Evolutionary conservation across 2,797 vertebrate species (phyloP).

Genomic region (Falco rusticolus): DNA sequence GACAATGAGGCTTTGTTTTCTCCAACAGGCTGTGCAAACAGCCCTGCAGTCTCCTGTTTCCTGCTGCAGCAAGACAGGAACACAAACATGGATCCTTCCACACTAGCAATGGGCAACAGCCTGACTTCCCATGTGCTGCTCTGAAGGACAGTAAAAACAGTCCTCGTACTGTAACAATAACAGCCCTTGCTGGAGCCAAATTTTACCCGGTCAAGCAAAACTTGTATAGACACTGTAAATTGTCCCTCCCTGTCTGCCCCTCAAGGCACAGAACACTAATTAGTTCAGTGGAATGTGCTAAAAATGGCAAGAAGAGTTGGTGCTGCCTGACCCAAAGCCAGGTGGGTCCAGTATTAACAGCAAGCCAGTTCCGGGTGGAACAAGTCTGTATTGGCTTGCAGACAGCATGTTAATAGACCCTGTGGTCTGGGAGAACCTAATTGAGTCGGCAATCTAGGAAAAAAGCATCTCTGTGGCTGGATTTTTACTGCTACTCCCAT

Average conservation of each 20-base stretch:
- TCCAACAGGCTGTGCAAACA: background rate
- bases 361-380: conserved; percentile 65
- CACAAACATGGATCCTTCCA: background rate
- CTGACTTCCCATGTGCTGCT: background rate
- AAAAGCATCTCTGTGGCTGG: conserved; percentile 28
- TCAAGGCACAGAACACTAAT: conserved; percentile 38
- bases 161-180: background rate
- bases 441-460: conserved; percentile 33
- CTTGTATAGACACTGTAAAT: conserved; percentile 23
- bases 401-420: conserved; percentile 31
- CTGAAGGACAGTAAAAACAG: background rate
- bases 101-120: background rate
- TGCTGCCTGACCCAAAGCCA: conserved; percentile 20
- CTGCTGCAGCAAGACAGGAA: background rate
- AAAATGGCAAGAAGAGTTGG: conserved; percentile 53
- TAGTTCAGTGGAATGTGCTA: conserved; percentile 57
- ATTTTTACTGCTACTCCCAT: conserved; percentile 54
- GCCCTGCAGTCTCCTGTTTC: background rate
- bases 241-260: conserved; percentile 41
- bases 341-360: conserved; percentile 37
- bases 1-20: background rate
- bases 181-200: background rate
- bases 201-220: conserved; percentile 39
- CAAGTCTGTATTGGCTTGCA: conserved; percentile 47
- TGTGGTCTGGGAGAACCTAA: background rate